Evolutionary conservation across 2,888 invertebrate genomes (phyloP), one percentile per base, ranked within the genome.

Genomic region (Drosophila vallismaia): DNA sequence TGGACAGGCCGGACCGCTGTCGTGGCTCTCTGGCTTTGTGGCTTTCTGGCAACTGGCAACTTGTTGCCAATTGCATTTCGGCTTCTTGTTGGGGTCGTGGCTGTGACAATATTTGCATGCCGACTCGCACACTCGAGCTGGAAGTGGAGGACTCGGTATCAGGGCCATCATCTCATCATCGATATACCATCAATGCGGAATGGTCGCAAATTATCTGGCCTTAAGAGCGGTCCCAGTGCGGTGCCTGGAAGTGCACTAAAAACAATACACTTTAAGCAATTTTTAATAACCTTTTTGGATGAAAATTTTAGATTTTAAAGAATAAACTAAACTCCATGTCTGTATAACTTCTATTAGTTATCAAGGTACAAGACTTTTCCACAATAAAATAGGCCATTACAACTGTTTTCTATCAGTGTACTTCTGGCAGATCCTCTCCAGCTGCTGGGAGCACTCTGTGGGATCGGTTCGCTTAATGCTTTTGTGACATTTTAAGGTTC

Each of bases 101-200:
- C 63, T 55, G 74, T 68, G 82, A 86, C 79, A 79, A 75, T 77
- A 79, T 86, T 86, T 76, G 86, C 83, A 79, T 86, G 83, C 73
- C 69, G 53, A 42, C 52, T 56, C 53, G 56, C 73, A 38, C 49
- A 50, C 46, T 24, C 12, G 5, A 9, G 44, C 44, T 24, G 24
- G 5, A 31, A 38, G 26, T 51, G 46, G 10, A 44, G 44, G 69
- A 50, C 14, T 19, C 31, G 46, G 46, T 86, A 83, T 83, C 88
- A 80, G 83, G 69, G 81, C 80, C 86, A 83, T 79, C 88, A 88
- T 86, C 83, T 77, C 86, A 75, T 88, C 88, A 82, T 84, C 82
- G 79, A 86, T 88, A 75, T 77, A 86, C 86, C 84, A 84, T 88
- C 84, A 88, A 86, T 72, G 84, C 72, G 80, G 86, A 84, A 84